Evolutionary conservation across 1,140 invertebrate genomes (phyloP), one percentile per base, ranked within the genome.

Genomic region (Danaus melanippus): DNA sequence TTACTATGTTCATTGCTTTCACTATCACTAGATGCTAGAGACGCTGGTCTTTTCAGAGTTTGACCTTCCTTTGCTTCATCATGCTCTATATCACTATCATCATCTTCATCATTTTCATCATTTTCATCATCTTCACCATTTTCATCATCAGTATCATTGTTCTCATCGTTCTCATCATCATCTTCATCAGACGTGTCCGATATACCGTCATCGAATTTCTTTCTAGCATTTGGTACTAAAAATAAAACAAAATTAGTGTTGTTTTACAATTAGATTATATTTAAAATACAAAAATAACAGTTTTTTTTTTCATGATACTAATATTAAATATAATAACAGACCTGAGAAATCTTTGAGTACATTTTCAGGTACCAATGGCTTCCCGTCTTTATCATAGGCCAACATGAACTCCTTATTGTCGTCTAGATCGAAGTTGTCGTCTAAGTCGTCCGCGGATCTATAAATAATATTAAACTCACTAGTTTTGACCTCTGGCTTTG

Each of bases 381-480:
- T 87, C 12, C 86, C 86, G 64, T 89, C 88, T 15, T 87, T 86
- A 60, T 90, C 89, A 58, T 89, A 89, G 0, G 87, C 85, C 50
- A 90, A 55, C 84, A 90, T 87, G 41, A 89, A 87, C 55, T 89
- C 78, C 42, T 86, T 64, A 10, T 84, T 80, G 46, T 84, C 68
- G 53, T 90, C 89, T 43, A 90, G 58, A 40, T 87, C 73, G 67
- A 92, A 92, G 50, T 89, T 91, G 86, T 95, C 94, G 69, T 95
- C 94, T 44, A 96, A 88, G 81, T 94, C 94, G 86, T 97, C 96
- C 8, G 95, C 96, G 41, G 91, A 92, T 49, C 89, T 91, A 66
- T 87, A 88, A 48, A 62, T 39, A 58, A 39, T 17, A 42, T 41
- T 7, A 47, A 32, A 32, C 21, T 32, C 21, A 32, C 21, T 32